Evolutionary conservation across 2,113 vertebrate genomes (phyloP).

Genomic region (Cinclus mexicanus): DNA sequence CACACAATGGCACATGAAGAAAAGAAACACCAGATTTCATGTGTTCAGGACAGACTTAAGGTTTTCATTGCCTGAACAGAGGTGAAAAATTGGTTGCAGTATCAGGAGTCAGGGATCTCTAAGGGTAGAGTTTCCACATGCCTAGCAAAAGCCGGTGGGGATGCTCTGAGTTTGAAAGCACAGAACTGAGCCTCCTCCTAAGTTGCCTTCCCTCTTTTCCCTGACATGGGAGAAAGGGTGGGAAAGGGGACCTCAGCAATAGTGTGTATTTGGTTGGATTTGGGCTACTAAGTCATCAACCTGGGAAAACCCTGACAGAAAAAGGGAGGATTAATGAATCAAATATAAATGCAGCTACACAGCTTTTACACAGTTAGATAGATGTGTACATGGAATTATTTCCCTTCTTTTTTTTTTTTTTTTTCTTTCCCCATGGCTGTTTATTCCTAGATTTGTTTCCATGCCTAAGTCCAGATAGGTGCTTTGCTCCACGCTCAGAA

Average conservation of each 20-base stretch:
- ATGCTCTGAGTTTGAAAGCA: neutral
- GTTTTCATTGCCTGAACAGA: slow-evolving; percentile 8
- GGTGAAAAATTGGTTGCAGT: neutral
- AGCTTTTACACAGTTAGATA: neutral
- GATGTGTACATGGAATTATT: neutral
- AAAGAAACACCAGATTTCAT: neutral
- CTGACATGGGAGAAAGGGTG: neutral
- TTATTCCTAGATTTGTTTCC: neutral
- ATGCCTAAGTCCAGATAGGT: neutral
- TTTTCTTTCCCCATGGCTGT: rapidly evolving
- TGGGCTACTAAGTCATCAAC: neutral
- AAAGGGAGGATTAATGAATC: neutral
- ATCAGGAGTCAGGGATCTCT: neutral
- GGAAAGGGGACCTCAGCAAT: neutral
- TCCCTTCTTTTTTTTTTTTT: neutral
- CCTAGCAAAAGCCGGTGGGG: neutral
- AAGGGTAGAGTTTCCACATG: neutral
- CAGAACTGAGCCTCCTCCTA: neutral
- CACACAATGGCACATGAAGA: neutral
- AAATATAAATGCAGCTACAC: neutral
- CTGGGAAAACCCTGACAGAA: neutral
- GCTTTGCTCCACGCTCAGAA: neutral
- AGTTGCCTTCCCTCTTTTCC: neutral
- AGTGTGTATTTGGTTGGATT: neutral
- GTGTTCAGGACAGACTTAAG: neutral